phyloP scores from a whole-genome alignment of 2,888 invertebrate species.

The Leptogaster cylindrica region DNA sequence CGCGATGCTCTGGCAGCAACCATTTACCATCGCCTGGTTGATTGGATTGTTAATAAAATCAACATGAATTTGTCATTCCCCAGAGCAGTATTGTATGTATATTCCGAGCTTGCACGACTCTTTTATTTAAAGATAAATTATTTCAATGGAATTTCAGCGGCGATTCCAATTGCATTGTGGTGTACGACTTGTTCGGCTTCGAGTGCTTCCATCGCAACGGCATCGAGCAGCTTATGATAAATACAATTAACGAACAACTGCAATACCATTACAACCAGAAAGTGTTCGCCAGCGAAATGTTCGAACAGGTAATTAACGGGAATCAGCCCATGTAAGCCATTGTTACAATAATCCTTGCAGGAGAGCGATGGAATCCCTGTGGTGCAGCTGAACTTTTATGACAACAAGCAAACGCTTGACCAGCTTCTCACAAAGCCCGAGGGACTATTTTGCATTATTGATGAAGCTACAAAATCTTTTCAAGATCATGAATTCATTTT shows the following conservation, averaged over 20 bases:
- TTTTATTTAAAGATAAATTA: too few species aligned
- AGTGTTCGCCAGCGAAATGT: slow-evolving; percentile 90
- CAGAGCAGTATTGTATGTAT: slow-evolving; percentile 84
- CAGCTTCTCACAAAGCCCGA: slow-evolving; percentile 83
- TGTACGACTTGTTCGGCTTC: slow-evolving; percentile 91
- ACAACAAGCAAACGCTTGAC: slow-evolving; percentile 87
- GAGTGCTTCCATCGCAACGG: slow-evolving; percentile 88
- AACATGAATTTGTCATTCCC: slow-evolving; percentile 84
- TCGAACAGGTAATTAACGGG: slow-evolving; percentile 63
- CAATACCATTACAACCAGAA: slow-evolving; percentile 93
- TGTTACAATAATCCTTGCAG: slow-evolving; percentile 59
- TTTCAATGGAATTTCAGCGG: too few species aligned
- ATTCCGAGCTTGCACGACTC: slow-evolving; percentile 3
- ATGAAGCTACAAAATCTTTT: slow-evolving; percentile 81
- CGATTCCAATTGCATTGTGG: slow-evolving; percentile 78
- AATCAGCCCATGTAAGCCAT: slow-evolving; percentile 51
- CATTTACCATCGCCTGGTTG: slow-evolving; percentile 82
- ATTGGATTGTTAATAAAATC: slow-evolving; percentile 86
- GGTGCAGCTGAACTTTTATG: slow-evolving; percentile 79
- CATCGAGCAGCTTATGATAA: slow-evolving; percentile 86
- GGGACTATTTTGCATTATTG: slow-evolving; percentile 83
- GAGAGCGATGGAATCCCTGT: slow-evolving; percentile 80
- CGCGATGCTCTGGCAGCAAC: slow-evolving; percentile 86
- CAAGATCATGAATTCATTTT: slow-evolving; percentile 75
- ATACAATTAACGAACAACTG: slow-evolving; percentile 90